Conservation (phyloP, 2,113 vertebrate species). For the Micromys minutus region DNA sequence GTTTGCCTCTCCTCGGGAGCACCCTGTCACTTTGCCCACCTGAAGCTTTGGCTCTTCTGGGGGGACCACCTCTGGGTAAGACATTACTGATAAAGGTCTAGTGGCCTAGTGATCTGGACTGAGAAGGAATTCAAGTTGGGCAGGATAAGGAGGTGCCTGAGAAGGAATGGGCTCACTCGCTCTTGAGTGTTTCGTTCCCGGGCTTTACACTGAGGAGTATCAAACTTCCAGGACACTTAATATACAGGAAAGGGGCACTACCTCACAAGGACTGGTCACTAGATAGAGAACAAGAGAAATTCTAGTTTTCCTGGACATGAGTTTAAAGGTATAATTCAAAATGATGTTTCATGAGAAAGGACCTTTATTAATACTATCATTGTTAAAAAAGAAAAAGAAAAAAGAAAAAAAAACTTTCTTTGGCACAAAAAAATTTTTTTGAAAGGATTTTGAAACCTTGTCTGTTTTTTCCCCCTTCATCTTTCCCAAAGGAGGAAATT, state of each 20-base stretch:
- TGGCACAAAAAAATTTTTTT: conserved; percentile 72
- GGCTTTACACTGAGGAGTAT: conserved; percentile 40
- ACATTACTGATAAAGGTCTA: not conserved
- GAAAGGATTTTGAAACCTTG: conserved; percentile 73
- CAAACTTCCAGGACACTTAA: conserved; percentile 60
- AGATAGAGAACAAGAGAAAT: conserved; percentile 16
- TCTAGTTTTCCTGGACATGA: not conserved
- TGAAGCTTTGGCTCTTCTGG: not conserved
- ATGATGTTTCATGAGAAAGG: conserved; percentile 42
- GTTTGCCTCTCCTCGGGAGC: not conserved
- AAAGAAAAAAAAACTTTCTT: conserved; percentile 66
- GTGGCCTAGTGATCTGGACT: conserved; percentile 6
- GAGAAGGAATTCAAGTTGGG: conserved; percentile 10
- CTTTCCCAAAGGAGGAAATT: conserved; percentile 77
- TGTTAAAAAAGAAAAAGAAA: too few relatives aligned
- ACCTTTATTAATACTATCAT: not conserved
- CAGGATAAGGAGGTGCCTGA: conserved; percentile 20
- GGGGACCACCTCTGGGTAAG: not conserved
- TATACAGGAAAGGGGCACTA: not conserved
- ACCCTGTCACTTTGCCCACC: not conserved
- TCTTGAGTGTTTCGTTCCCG: conserved; percentile 39
- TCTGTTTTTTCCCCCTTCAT: conserved; percentile 27
- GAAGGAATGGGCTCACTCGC: conserved; percentile 13
- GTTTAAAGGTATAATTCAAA: conserved; percentile 42
- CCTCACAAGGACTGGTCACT: not conserved